Base-by-base conservation (phyloP, 2,797 vertebrate species). In the Dermochelys coriacea region DNA sequence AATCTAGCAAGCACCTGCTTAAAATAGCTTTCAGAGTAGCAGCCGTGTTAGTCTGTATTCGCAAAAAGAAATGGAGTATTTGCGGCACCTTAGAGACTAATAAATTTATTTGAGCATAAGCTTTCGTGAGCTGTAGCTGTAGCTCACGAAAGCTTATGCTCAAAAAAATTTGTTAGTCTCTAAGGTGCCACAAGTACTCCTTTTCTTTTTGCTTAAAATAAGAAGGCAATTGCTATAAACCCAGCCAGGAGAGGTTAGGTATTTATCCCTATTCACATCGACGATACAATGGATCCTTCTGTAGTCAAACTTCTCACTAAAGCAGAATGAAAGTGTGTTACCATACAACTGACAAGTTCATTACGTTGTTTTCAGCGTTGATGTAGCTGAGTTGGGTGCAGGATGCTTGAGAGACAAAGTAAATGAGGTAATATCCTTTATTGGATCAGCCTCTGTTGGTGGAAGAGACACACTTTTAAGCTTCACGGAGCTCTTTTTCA, bases 291-390 rank as follows among this genome's bases (percentile, higher is more conserved):
- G 18, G 27, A 12, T 45, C 16, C 4, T 75, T 31, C 55, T 59
- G 4, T 5, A 29, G 4, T 37, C 4, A 92, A 94, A 93, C 87
- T 93, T 89, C 50, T 91, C 78, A 89, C 90, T 88, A 90, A 95
- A n/a, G 93, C 91, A 95, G 94, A 93, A 94, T 80, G 85, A 94
- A 96, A 95, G 97, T 95, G 95, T 85, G 37, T 59, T 85, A 96
- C 54, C 89, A 91, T 96, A 97, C 94, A 96, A 90, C 88, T 94
- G 90, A 93, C 57, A 74, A 93, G 87, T 23, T 87, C 91, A 23
- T 93, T 91, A 64, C 8, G 19, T 68, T 11, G n/a, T 68, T 68
- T 68, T n/a, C n/a, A 18, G 34, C 19, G 5, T 21, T 21, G n/a
- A n/a, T 37, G 19, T 37, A 68, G 18, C 64, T 37, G n/a, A 5